phyloP scores from a whole-genome alignment of 2,888 invertebrate species.

The Encarsia formosa region DNA sequence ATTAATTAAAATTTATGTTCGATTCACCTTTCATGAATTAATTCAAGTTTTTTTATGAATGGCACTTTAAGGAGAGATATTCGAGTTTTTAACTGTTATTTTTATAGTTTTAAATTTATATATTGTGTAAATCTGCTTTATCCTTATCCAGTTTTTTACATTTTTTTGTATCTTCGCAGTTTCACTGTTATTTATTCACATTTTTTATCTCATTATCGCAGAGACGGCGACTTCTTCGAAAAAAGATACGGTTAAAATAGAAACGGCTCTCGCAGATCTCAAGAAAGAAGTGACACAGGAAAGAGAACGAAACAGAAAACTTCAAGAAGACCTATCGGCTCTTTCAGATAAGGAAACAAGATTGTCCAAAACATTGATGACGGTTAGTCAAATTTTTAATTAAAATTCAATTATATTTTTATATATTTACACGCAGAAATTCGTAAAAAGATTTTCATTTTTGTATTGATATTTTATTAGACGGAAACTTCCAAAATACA shows the following conservation, averaged over 20 bases:
- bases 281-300: constrained; percentile 54
- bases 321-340: constrained; percentile 56
- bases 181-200: no score
- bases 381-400: constrained; percentile 33
- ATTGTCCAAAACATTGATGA: constrained; percentile 42
- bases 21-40: constrained; percentile 13
- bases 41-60: no score
- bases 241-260: constrained; percentile 55
- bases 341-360: constrained; percentile 42
- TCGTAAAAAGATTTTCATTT: constrained; percentile 51
- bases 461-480: constrained; percentile 44
- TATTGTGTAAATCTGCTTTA: no score
- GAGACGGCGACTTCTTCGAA: constrained; percentile 56
- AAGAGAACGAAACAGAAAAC: constrained; percentile 60
- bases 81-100: no score
- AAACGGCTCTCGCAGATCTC: constrained; percentile 63
- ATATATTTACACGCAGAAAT: constrained; percentile 56
- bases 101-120: no score
- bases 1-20: neutral
- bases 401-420: constrained; percentile 34
- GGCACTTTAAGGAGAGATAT: no score
- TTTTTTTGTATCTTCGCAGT: no score
- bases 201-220: constrained; percentile 34
- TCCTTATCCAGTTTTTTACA: no score
- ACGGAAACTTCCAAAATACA: constrained; percentile 56